Evolutionary conservation across 2,797 vertebrate genomes (phyloP).

Genomic region (Hippocampus kuda): DNA sequence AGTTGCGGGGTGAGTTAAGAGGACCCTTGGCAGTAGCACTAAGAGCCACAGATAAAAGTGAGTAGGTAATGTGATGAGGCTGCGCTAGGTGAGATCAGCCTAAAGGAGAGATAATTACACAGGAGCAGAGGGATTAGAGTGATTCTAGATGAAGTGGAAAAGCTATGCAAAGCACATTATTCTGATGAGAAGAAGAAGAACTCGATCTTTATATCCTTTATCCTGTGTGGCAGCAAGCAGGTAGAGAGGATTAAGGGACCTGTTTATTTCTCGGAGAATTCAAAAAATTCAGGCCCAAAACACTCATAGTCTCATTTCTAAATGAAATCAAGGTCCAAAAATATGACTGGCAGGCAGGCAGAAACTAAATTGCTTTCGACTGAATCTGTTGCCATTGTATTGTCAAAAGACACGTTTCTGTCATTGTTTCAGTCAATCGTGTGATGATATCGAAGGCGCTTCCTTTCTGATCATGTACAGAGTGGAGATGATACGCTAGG

Average conservation of each 20-base stretch:
- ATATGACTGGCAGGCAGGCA: background rate
- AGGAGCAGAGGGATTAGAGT: constrained; percentile 61
- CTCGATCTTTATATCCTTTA: constrained; percentile 52
- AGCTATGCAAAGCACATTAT: constrained; percentile 62
- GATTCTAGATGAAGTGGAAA: constrained; percentile 62
- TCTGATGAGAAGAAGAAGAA: constrained; percentile 54
- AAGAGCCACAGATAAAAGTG: constrained; percentile 62
- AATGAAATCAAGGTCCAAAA: background rate
- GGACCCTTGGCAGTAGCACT: constrained; percentile 59
- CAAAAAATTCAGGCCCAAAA: constrained; percentile 36
- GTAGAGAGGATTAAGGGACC: constrained; percentile 38
- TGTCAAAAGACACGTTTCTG: too few relatives aligned
- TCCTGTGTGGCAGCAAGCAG: constrained; percentile 41
- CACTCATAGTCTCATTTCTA: background rate
- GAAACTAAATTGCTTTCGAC: background rate
- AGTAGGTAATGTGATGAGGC: constrained; percentile 56
- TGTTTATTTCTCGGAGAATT: constrained; percentile 49
- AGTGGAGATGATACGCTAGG: too few relatives aligned
- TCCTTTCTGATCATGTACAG: too few relatives aligned
- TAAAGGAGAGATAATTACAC: constrained; percentile 65
- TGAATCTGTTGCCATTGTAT: background rate
- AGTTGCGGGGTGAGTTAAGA: constrained; percentile 51
- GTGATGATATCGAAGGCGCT: too few relatives aligned
- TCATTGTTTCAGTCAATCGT: too few relatives aligned
- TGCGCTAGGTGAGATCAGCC: constrained; percentile 61